A percentile compares a stretch with the other conserved stretches of the same genome.
phyloP scores from a whole-genome alignment of 2,797 vertebrate species.

The Eulemur rubriventer region DNA sequence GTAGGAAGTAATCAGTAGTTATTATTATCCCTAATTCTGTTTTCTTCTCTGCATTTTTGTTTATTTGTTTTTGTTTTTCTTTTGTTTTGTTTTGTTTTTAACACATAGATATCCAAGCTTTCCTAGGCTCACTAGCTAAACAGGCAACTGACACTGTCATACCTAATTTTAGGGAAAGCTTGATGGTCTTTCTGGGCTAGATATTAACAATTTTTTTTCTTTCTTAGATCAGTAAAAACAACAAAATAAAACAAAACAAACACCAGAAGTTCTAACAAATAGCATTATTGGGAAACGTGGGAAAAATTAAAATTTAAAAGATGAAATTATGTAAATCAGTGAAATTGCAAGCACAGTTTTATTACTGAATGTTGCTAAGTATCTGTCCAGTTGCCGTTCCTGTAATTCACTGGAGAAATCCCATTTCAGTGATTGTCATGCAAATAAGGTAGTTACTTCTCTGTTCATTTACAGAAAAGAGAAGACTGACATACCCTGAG shows the following conservation, averaged over 20 bases:
- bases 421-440: not conserved
- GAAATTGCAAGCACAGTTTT: not conserved
- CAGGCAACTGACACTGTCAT: not conserved
- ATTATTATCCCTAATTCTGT: not conserved
- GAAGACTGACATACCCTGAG: conserved; percentile 1
- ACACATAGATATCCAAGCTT: not conserved
- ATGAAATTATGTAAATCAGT: not conserved
- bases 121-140: not conserved
- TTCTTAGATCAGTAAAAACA: not conserved
- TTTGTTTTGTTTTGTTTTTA: not conserved
- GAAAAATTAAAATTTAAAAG: not conserved
- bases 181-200: not conserved
- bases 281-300: not conserved
- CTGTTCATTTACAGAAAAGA: conserved; percentile 34
- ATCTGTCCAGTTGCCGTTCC: not conserved
- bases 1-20: not conserved
- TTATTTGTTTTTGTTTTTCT: not conserved
- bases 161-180: not conserved
- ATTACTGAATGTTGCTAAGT: not conserved
- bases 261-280: not conserved
- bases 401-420: not conserved
- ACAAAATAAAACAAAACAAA: not conserved
- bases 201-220: not conserved
- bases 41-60: not conserved
- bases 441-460: conserved; percentile 27